Base-by-base conservation (phyloP, 2,797 vertebrate genomes). In the Pseudopleuronectes americanus region DNA sequence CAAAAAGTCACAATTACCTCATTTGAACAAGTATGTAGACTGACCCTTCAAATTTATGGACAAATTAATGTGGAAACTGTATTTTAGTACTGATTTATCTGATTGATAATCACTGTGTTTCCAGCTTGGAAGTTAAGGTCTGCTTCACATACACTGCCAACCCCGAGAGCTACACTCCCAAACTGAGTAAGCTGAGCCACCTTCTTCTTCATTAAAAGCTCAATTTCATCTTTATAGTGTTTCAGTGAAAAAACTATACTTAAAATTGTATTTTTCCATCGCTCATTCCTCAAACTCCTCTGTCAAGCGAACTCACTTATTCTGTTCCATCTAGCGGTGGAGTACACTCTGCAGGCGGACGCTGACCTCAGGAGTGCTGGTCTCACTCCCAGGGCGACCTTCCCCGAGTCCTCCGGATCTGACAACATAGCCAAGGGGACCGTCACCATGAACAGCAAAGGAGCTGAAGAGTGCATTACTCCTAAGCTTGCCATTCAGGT, bases 61-160 rank as follows among this genome's bases (percentile, higher is more conserved):
- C 28, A 31, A 31, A 31, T 8, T 31, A 31, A 31, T 31, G 7
- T 31, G 28, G 28, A 31, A 31, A 31, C 28, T 8, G 7, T 31
- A 8, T 8, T 14, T 17, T 14, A 31, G 2, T 47, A 7, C 47
- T 62, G 21, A 43, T 13, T 14, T 64, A n/a, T 63, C 68, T 82
- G 22, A 65, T 26, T 71, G 0, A 62, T 53, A 57, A 77, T 4
- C 16, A 3, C 31, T 87, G 24, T 84, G 22, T 85, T 76, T 31
- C 12, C 90, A 99, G 97, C 87, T 80, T 99, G 88, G 75, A 85
- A 0, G 92, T 98, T 47, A 70, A 93, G 64, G 94, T 91, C 1
- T 99, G 98, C 87, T 97, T 99, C 85, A 92, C 90, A 67, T 98
- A 96, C 74, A 95, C 93, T 17, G 94, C 96, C 78, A 96, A 92